Conservation (phyloP, 2,888 invertebrate species). For the Cancer borealis region DNA sequence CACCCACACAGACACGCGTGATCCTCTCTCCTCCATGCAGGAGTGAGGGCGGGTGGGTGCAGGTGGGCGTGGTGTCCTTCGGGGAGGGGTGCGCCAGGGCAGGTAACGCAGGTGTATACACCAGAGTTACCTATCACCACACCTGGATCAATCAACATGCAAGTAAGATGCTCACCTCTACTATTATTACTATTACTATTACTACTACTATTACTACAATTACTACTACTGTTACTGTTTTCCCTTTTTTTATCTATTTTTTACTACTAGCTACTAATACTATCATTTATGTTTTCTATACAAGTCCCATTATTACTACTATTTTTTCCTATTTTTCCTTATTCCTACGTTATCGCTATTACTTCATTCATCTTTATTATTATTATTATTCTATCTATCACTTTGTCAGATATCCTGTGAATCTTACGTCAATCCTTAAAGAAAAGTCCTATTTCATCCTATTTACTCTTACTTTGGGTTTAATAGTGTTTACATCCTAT, state of each 20-base stretch:
- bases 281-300: too few relatives aligned
- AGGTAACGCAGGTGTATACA: not conserved
- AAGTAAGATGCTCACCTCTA: not conserved
- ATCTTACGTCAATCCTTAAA: too few relatives aligned
- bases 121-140: not conserved
- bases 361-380: too few relatives aligned
- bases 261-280: not conserved
- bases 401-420: too few relatives aligned
- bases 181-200: not conserved
- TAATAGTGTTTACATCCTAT: too few relatives aligned
- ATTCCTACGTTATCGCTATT: too few relatives aligned
- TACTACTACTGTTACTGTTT: not conserved
- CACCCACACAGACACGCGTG: too few relatives aligned
- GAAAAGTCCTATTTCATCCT: too few relatives aligned
- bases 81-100: not conserved
- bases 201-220: not conserved
- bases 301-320: too few relatives aligned
- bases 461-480: too few relatives aligned
- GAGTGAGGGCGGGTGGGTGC: not conserved
- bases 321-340: too few relatives aligned
- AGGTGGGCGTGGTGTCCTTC: constrained; percentile 7
- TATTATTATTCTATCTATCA: too few relatives aligned
- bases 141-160: not conserved
- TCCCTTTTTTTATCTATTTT: not conserved
- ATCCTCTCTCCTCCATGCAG: not conserved